phyloP scores from a whole-genome alignment of 2,113 vertebrate species.

The Shinisaurus crocodilurus region DNA sequence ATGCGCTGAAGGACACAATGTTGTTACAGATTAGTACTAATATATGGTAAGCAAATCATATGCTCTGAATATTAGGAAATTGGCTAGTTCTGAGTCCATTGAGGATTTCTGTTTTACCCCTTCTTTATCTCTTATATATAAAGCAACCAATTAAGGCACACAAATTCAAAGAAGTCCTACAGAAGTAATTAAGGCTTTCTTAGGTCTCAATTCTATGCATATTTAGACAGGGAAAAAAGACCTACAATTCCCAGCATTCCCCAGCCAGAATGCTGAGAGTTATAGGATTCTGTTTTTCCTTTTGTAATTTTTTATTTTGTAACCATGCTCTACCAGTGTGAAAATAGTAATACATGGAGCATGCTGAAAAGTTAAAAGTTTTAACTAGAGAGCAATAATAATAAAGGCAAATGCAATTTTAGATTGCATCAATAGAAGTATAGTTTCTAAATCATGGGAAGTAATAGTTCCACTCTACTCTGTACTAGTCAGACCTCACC shows the following conservation, averaged over 20 bases:
- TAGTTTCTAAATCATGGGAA: too few relatives aligned
- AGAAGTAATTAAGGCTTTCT: background rate
- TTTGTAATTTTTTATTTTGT: conserved; percentile 13
- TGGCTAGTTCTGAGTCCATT: background rate
- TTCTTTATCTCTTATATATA: background rate
- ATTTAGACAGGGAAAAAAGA: too few relatives aligned
- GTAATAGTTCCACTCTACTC: too few relatives aligned
- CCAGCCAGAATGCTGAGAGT: too few relatives aligned
- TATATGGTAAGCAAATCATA: too few relatives aligned
- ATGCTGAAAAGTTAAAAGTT: background rate
- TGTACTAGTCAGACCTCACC: too few relatives aligned
- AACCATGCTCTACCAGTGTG: background rate
- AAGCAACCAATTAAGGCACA: background rate
- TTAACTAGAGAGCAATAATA: background rate
- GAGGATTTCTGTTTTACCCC: background rate
- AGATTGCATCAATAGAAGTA: too few relatives aligned
- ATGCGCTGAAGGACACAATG: background rate
- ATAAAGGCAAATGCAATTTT: background rate
- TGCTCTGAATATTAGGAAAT: background rate
- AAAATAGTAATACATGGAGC: conserved; percentile 23
- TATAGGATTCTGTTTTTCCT: conserved; percentile 16
- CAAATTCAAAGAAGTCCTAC: background rate
- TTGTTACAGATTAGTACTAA: too few relatives aligned
- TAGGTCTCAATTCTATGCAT: too few relatives aligned
- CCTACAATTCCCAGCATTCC: too few relatives aligned